These are phyloP conservation scores for Caloenas nicobarica DNA, from an alignment of 2,113 vertebrate species.

Conservation along the genomic window DNA sequence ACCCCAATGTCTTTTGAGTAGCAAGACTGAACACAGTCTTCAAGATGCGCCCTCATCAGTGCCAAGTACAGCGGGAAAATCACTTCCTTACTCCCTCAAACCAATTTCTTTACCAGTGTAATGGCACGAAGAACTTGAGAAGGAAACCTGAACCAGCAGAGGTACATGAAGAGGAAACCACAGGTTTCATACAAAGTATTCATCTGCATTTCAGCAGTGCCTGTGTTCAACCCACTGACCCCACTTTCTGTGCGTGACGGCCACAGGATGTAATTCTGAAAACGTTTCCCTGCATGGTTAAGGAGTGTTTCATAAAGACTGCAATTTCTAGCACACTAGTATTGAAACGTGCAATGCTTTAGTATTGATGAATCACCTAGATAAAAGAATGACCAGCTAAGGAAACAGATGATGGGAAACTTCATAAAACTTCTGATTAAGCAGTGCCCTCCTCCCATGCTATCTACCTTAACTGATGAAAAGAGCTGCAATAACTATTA, in stretches of 20 bases:
- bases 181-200: background rate
- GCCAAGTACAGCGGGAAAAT: accelerated
- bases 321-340: background rate
- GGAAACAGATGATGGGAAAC: background rate
- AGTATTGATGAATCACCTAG: background rate
- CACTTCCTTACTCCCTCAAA: background rate
- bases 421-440: background rate
- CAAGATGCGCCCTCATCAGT: accelerated
- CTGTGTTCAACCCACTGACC: background rate
- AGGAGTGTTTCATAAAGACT: background rate
- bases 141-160: background rate
- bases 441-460: accelerated
- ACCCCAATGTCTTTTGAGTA: background rate
- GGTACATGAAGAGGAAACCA: background rate
- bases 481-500: background rate
- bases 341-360: background rate
- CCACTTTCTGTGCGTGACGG: background rate
- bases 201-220: background rate
- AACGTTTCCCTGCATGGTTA: background rate
- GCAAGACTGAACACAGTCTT: background rate
- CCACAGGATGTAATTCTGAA: background rate
- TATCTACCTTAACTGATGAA: background rate
- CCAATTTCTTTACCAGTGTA: background rate
- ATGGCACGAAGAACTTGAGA: background rate
- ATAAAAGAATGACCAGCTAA: background rate